Evolutionary conservation across 1,140 invertebrate species (phyloP).

Genomic region (Paraescarpia echinospica): DNA sequence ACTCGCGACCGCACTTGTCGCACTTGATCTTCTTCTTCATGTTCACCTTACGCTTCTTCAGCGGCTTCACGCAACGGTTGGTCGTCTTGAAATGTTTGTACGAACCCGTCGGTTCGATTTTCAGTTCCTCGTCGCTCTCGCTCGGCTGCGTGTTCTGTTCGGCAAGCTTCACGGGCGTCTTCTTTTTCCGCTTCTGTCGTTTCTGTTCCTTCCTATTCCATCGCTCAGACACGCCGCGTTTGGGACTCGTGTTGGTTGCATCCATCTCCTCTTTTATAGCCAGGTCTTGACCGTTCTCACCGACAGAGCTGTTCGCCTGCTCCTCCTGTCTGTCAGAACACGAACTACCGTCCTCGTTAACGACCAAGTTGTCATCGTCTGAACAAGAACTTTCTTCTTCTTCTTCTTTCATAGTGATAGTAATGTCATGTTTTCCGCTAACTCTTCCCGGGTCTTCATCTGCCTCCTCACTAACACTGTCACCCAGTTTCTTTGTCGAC

Average conservation of each 20-base stretch:
- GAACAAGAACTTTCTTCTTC: neutral
- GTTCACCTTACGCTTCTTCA: slow-evolving; percentile 15
- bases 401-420: neutral
- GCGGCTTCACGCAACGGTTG: neutral
- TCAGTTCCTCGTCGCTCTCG: neutral
- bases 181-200: slow-evolving; percentile 17
- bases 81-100: neutral
- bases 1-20: slow-evolving; percentile 16
- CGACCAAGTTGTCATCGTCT: neutral
- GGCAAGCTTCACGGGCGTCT: slow-evolving; percentile 10
- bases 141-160: neutral
- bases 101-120: neutral
- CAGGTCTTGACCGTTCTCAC: neutral
- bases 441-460: neutral
- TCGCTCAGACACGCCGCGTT: neutral
- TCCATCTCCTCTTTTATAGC: neutral
- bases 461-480: slow-evolving; percentile 4
- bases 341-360: neutral
- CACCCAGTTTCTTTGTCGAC: slow-evolving; percentile 12
- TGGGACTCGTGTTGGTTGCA: neutral
- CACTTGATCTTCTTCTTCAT: neutral
- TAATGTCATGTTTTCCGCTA: neutral
- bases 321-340: neutral
- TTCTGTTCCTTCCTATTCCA: neutral
- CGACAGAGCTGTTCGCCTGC: neutral